Evolutionary conservation across 2,797 vertebrate genomes (phyloP).

Genomic region (Danio choprae): DNA sequence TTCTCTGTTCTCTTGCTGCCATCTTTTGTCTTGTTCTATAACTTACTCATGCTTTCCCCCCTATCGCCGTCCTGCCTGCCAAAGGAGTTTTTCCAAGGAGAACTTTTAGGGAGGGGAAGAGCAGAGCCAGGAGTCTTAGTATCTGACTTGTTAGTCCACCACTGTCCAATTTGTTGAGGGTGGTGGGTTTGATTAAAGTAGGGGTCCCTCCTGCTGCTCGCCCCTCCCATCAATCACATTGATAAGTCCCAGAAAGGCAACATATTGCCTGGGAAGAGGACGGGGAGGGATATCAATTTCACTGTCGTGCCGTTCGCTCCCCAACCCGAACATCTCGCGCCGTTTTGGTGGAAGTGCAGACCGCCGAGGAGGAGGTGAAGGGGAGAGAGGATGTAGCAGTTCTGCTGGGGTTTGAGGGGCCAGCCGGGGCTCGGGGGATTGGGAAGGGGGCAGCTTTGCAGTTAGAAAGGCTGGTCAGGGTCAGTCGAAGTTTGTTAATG

Average conservation of each 20-base stretch:
- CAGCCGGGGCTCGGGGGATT: slow-evolving; percentile 40
- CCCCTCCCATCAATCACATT: slow-evolving; percentile 91
- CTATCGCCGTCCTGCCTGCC: slow-evolving; percentile 59
- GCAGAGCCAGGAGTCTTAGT: slow-evolving; percentile 30
- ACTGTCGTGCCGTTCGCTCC: slow-evolving; percentile 81
- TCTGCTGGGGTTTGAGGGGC: slow-evolving; percentile 52
- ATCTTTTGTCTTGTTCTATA: slow-evolving; percentile 47
- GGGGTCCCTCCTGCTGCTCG: slow-evolving; percentile 82
- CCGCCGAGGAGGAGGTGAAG: slow-evolving; percentile 66
- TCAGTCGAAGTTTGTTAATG: slow-evolving; percentile 54
- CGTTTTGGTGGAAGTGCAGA: slow-evolving; percentile 59
- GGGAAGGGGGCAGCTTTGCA: slow-evolving; percentile 42
- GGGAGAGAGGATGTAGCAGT: slow-evolving; percentile 63
- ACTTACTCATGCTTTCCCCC: slow-evolving; percentile 67
- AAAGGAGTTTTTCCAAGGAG: slow-evolving; percentile 53
- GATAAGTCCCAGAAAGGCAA: slow-evolving; percentile 92
- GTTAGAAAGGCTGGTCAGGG: slow-evolving; percentile 49
- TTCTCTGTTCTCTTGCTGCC: slow-evolving; percentile 41
- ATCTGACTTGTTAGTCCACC: slow-evolving; percentile 79
- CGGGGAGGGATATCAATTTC: slow-evolving; percentile 88
- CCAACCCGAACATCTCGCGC: slow-evolving; percentile 64
- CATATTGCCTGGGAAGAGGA: slow-evolving; percentile 91
- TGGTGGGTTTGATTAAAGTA: slow-evolving; percentile 88
- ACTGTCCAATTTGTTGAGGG: slow-evolving; percentile 81
- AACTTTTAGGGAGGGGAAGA: slow-evolving; percentile 60